Evolutionary conservation across 1,140 invertebrate species (phyloP).

Genomic region (Campoletis sonorensis): DNA sequence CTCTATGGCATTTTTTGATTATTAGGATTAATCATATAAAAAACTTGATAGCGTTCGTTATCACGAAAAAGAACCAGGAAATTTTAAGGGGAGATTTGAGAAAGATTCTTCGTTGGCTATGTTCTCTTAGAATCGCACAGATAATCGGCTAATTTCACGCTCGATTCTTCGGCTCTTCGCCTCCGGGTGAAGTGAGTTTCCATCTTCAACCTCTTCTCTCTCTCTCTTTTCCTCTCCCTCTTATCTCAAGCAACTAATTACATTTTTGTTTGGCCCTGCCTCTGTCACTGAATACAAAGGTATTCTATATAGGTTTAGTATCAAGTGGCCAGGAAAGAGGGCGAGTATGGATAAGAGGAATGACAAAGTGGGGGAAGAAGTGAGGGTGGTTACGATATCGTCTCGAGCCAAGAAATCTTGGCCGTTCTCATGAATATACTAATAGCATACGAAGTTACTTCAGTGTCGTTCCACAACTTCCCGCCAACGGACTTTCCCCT

Average conservation of each 20-base stretch:
- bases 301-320: conserved; percentile 21
- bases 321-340: neutral
- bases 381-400: conserved; percentile 50
- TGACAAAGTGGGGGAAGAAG: conserved; percentile 23
- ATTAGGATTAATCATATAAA: conserved; percentile 5
- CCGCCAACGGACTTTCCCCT: neutral
- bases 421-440: conserved; percentile 67
- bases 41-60: conserved; percentile 5
- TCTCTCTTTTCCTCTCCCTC: conserved; percentile 14
- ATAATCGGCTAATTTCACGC: conserved; percentile 66
- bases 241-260: conserved; percentile 63
- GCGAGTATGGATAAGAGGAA: conserved; percentile 15
- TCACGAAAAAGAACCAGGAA: neutral
- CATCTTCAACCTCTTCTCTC: conserved; percentile 54
- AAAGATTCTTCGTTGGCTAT: neutral
- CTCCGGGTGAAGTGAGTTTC: conserved; percentile 50
- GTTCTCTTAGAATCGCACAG: conserved; percentile 50
- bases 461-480: conserved; percentile 38
- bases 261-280: conserved; percentile 59
- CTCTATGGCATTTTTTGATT: too few relatives aligned
- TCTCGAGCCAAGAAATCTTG: conserved; percentile 39
- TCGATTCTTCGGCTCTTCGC: conserved; percentile 60
- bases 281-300: conserved; percentile 23
- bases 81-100: neutral
- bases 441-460: conserved; percentile 55